These are phyloP conservation scores for Spodoptera frugiperda DNA, from an alignment of 1,140 invertebrate genomes.

Conservation along the genomic window DNA sequence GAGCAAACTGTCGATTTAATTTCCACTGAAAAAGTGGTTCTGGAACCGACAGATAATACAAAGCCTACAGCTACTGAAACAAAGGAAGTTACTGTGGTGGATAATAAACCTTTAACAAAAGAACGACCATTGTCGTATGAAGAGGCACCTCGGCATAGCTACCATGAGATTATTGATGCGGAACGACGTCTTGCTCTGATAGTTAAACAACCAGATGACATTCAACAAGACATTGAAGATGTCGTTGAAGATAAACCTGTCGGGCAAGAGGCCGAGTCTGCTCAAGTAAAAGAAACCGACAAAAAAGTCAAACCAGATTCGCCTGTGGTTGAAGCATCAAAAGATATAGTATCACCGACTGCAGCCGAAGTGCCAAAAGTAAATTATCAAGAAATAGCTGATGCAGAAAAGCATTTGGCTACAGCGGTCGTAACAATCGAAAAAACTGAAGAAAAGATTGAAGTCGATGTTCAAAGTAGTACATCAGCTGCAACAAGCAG, in stretches of 20 bases:
- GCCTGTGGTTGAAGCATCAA: neutral
- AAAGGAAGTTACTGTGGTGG: neutral
- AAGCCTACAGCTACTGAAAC: neutral
- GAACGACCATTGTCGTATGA: slow-evolving; percentile 10
- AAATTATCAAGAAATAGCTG: slow-evolving; percentile 55
- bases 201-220: neutral
- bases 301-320: neutral
- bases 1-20: slow-evolving; percentile 32
- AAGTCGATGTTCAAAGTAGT: neutral
- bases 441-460: neutral
- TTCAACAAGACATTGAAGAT: neutral
- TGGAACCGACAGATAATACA: neutral
- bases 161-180: slow-evolving; percentile 64
- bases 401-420: slow-evolving; percentile 53
- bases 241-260: neutral
- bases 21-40: neutral
- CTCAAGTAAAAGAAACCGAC: neutral
- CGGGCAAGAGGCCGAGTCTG: neutral
- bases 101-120: neutral
- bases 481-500: neutral
- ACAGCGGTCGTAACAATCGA: neutral
- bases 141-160: slow-evolving; percentile 58
- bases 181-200: slow-evolving; percentile 57
- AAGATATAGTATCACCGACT: neutral
- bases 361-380: slow-evolving; percentile 38